Base-by-base conservation (phyloP, 2,888 invertebrate genomes). In the Dicycla oo region DNA sequence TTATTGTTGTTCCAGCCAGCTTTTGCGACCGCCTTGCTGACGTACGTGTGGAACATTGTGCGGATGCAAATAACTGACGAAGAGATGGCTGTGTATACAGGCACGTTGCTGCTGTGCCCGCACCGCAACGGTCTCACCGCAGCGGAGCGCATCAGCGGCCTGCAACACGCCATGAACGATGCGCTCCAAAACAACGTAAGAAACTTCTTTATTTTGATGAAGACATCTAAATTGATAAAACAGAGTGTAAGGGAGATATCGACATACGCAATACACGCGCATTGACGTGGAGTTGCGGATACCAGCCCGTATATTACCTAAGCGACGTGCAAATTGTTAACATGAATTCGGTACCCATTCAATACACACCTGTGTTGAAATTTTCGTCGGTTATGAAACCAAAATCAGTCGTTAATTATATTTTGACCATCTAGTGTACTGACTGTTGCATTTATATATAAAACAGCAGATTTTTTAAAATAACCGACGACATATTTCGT, bases 71-170 rank as follows among this genome's bases (percentile, higher is more conserved):
- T 99, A 90, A 97, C 97, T 87, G 99, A 99, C 90, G 98, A 98
- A 47, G 99, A 99, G 95, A 96, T 99, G 87, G 99, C 98, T 2
- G 96, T 99, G 73, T 98, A 98, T 94, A 98, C 98, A 13, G 99
- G 98, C 43, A 97, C 98, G 66, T 98, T 99, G 69, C 96, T 99
- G 82, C 96, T 99, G 77, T 97, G 98, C 81, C 97, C 98, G 78
- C 98, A 98, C 87, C 97, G 99, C 71, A 96, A 97, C 2, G 98
- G 98, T 3, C 97, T 99, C 75, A 97, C 97, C 73, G 98, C 98
- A 90, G 96, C 97, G 63, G 91, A 90, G 57, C 86, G 89, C 91
- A 91, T 97, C 94, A 89, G 98, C 97, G 92, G 95, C 97, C 87
- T 97, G 97, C 88, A 97, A 97, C 82, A 85, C 11, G 97, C 97